These are phyloP conservation scores for Lepeophtheirus nordmannii DNA, from an alignment of 2,888 invertebrate genomes.

Conservation along the genomic window DNA sequence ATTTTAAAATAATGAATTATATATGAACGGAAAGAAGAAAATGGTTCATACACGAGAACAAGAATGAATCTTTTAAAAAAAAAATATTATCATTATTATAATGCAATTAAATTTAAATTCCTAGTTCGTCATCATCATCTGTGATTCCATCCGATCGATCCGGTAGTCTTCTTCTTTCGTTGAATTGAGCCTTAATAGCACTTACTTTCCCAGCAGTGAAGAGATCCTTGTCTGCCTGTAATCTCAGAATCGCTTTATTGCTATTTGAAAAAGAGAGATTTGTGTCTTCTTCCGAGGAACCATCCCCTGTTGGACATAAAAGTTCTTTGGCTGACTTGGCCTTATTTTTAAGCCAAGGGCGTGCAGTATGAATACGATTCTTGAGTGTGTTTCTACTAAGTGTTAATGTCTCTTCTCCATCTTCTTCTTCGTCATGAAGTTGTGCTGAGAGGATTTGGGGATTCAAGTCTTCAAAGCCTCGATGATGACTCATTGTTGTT, in stretches of 20 bases:
- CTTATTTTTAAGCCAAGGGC: constrained; percentile 18
- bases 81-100: no score
- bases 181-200: constrained; percentile 6
- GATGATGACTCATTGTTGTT: no score
- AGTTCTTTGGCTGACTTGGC: background rate
- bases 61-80: no score
- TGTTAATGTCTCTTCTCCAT: background rate
- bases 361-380: constrained; percentile 8
- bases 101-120: no score
- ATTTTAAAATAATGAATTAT: no score
- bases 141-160: constrained; percentile 13
- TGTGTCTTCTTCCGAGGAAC: constrained; percentile 15
- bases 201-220: constrained; percentile 11
- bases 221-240: constrained; percentile 8
- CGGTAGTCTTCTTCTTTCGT: background rate
- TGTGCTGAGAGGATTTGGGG: background rate
- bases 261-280: background rate
- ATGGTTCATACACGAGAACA: no score
- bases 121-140: constrained; percentile 9
- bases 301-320: background rate
- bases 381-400: background rate
- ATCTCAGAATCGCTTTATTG: background rate
- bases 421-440: background rate
- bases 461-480: background rate
- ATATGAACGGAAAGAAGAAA: no score